These are phyloP conservation scores for Microcaecilia unicolor DNA, from an alignment of 2,797 vertebrate species.

Conservation along the genomic window DNA sequence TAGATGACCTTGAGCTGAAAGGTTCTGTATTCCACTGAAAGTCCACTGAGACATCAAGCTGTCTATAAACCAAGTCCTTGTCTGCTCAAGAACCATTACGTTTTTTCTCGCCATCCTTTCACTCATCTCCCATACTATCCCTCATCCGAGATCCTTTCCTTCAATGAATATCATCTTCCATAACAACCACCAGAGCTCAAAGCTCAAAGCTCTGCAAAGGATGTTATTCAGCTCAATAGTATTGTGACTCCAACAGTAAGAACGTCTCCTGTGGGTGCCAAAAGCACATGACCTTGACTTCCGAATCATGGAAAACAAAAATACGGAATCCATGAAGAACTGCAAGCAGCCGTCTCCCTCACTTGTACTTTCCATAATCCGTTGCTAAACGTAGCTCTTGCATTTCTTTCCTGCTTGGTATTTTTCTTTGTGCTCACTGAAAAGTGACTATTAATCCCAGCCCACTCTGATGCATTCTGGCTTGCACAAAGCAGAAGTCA, in stretches of 20 bases:
- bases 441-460: slow-evolving; percentile 60
- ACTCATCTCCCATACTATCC: too few species aligned
- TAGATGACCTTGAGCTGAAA: too few species aligned
- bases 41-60: too few species aligned
- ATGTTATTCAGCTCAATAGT: slow-evolving; percentile 22
- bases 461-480: slow-evolving; percentile 41
- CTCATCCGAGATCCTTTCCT: too few species aligned
- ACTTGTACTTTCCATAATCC: slow-evolving; percentile 59
- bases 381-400: slow-evolving; percentile 58
- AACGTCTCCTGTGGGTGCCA: slow-evolving; percentile 38
- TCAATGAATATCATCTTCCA: too few species aligned
- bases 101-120: too few species aligned
- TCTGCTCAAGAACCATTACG: too few species aligned
- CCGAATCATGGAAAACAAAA: slow-evolving; percentile 54
- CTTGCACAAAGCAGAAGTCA: slow-evolving; percentile 79
- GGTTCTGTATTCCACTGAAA: too few species aligned
- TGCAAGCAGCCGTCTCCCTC: slow-evolving; percentile 52
- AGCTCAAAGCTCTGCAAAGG: background rate
- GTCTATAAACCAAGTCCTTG: too few species aligned
- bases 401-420: slow-evolving; percentile 58
- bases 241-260: too few species aligned
- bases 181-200: too few species aligned
- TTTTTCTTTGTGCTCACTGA: slow-evolving; percentile 66
- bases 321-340: slow-evolving; percentile 55
- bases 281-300: too few species aligned